Evolutionary conservation across 2,113 vertebrate species (phyloP).

Genomic region (Heterotis niloticus): DNA sequence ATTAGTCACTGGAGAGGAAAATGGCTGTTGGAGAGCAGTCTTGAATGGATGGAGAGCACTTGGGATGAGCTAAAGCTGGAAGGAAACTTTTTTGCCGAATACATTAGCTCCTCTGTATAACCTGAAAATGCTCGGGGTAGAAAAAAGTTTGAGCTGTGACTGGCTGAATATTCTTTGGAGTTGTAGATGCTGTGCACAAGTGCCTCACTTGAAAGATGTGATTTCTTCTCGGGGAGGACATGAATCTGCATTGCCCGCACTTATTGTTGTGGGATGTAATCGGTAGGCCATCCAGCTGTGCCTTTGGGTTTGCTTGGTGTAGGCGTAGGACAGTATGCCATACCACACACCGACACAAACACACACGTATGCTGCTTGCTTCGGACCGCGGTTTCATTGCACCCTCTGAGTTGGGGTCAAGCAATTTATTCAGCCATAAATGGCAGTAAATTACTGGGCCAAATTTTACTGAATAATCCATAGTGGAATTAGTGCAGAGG

Average conservation of each 20-base stretch:
- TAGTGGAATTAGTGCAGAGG: constrained; percentile 56
- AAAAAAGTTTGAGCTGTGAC: background rate
- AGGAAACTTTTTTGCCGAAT: background rate
- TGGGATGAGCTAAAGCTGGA: background rate
- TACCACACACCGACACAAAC: constrained; percentile 32
- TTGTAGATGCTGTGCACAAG: constrained; percentile 24
- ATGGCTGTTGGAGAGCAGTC: background rate
- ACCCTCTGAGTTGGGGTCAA: constrained; percentile 57
- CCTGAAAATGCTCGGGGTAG: background rate
- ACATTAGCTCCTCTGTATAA: background rate
- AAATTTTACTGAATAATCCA: constrained; percentile 72
- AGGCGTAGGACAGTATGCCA: constrained; percentile 41
- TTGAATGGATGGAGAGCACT: background rate
- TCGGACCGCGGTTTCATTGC: constrained; percentile 33
- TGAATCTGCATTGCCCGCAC: constrained; percentile 23
- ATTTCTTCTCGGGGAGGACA: constrained; percentile 9
- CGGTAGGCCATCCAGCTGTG: constrained; percentile 55
- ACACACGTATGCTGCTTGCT: constrained; percentile 45
- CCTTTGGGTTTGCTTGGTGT: constrained; percentile 44
- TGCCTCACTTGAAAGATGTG: background rate
- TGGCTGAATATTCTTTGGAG: constrained; percentile 7
- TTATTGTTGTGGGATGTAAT: constrained; percentile 48
- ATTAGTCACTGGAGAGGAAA: background rate
- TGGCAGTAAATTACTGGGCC: constrained; percentile 62
- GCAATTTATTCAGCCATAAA: constrained; percentile 65